Evolutionary conservation across 2,113 vertebrate genomes (phyloP), one percentile per base, ranked within the genome.

Genomic region (Dipodomys spectabilis): DNA sequence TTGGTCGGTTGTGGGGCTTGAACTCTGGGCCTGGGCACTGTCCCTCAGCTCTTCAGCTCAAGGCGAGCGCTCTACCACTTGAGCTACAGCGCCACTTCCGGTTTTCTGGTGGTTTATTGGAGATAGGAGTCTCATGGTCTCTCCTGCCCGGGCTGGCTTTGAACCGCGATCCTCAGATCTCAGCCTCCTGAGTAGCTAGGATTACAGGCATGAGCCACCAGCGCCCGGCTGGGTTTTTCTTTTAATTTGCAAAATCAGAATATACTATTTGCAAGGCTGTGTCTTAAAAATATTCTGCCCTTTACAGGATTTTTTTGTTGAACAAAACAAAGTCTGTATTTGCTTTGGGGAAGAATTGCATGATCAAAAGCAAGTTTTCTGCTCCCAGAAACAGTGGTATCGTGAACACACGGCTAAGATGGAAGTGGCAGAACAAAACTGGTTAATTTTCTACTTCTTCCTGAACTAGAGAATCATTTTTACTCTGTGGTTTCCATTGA

Each of bases 401-500:
- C 18, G 72, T 27, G 65, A 25, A 77, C 53, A 12, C 45, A n/a
- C 23, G 57, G 25, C 80, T 39, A 64, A 7, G 2, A 6, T 72
- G 7, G 57, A 68, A 27, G 39, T 49, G 68, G 32, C 35, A 80
- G 12, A 72, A 78, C n/a, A 94, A 78, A 93, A 89, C 28, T 32
- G 60, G 65, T 20, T 81, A 44, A 94, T 83, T 83, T 88, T 77
- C 32, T 49, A 81, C 44, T 11, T 93, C 28, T 67, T 84, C 30
- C 27, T 65, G 25, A 94, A 35, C 35, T 30, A 91, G 39, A 84
- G 20, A 64, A 22, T 92, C 30, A 89, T 62, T 89, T 88, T 75
- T 35, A 87, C 27, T 64, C 23, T 44, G 32, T 68, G 91, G 57
- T 81, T 93, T 93, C 83, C 86, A 84, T 81, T 2, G 3, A 86